Conservation (phyloP, 1,140 invertebrate species). For the Apis dorsata region DNA sequence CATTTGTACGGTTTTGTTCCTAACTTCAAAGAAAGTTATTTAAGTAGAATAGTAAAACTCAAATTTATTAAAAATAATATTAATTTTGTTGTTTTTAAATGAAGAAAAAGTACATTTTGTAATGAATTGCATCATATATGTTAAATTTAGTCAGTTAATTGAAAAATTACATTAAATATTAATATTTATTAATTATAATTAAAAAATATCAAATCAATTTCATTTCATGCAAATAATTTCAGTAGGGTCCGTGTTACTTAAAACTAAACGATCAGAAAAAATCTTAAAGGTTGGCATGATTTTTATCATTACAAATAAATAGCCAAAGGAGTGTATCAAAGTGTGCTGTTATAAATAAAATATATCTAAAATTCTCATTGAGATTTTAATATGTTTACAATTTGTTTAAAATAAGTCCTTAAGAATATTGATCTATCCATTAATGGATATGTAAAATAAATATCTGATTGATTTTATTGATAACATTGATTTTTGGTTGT, state of each 20-base stretch:
- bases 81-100: not conserved
- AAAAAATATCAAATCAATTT: not conserved
- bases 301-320: conserved; percentile 19
- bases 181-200: not conserved
- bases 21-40: conserved; percentile 56
- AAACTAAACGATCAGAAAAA: not conserved
- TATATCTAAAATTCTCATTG: conserved; percentile 21
- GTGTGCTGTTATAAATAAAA: not conserved
- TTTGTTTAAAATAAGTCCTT: conserved; percentile 29
- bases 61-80: not conserved
- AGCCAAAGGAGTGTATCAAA: conserved; percentile 5
- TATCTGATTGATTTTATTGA: conserved; percentile 21
- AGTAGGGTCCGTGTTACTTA: conserved; percentile 36
- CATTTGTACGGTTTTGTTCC: conserved; percentile 67
- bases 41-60: not conserved
- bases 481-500: conserved; percentile 32
- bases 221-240: conserved; percentile 7
- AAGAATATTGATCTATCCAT: conserved; percentile 36
- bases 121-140: not conserved
- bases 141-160: not conserved
- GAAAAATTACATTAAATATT: not conserved
- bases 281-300: not conserved
- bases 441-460: conserved; percentile 41
- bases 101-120: not conserved
- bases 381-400: conserved; percentile 20